Percentiles rank a stretch among this genome's conserved stretches.
Evolutionary conservation across 2,888 invertebrate species (phyloP).

Genomic region (Agriotes lineatus): DNA sequence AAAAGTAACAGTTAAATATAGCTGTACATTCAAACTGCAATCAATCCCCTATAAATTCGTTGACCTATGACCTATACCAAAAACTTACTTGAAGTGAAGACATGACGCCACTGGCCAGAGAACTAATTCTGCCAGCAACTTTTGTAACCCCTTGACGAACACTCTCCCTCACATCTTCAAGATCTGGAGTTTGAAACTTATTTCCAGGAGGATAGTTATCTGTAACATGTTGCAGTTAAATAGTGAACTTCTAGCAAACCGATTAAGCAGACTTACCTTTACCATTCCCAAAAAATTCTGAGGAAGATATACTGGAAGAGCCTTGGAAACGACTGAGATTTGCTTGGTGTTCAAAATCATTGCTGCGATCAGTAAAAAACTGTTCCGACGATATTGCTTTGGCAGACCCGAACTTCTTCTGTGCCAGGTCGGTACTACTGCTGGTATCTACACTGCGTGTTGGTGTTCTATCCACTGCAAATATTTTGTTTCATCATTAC

Average conservation of each 20-base stretch:
- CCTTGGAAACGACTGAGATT: conserved; percentile 87
- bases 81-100: conserved; percentile 86
- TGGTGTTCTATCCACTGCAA: conserved; percentile 44
- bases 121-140: conserved; percentile 96
- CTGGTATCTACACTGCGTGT: conserved; percentile 41
- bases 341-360: conserved; percentile 71
- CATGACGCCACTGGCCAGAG: conserved; percentile 94
- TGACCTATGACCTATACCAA: too few relatives aligned
- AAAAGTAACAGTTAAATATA: too few relatives aligned
- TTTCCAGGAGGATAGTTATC: conserved; percentile 45
- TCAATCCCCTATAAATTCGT: too few relatives aligned
- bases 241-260: too few relatives aligned
- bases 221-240: conserved; percentile 14
- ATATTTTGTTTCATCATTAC: conserved; percentile 1
- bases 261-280: too few relatives aligned
- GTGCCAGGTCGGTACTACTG: conserved; percentile 80
- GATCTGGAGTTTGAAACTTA: conserved; percentile 77
- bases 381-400: conserved; percentile 99
- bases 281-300: conserved; percentile 84
- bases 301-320: conserved; percentile 94
- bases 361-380: conserved; percentile 85
- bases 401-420: conserved; percentile 96
- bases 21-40: too few relatives aligned
- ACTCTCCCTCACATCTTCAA: conserved; percentile 97
- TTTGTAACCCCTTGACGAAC: conserved; percentile 96